Percentiles rank a stretch among this genome's conserved stretches.
phyloP scores from a whole-genome alignment of 2,113 vertebrate species.

The Ceuthmochares aereus region DNA sequence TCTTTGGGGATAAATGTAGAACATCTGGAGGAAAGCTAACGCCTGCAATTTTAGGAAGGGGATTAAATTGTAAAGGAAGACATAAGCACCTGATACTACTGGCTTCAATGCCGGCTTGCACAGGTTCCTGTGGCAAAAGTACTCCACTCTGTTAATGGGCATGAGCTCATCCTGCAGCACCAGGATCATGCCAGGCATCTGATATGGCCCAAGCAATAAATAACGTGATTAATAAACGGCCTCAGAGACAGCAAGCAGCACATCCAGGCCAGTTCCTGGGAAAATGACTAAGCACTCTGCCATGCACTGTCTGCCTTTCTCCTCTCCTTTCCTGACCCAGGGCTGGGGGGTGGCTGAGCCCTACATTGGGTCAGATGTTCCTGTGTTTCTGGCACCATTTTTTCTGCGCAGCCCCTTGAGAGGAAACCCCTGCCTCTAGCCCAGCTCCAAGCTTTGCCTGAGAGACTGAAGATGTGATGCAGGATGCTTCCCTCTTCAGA shows the following conservation, averaged over 20 bases:
- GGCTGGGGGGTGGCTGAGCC: background rate
- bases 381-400: background rate
- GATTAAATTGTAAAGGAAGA: background rate
- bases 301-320: background rate
- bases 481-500: background rate
- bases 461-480: background rate
- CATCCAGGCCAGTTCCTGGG: background rate
- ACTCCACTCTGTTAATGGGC: accelerated
- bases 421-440: background rate
- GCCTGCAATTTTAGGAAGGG: background rate
- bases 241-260: background rate
- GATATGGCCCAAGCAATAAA: background rate
- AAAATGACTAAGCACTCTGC: slow-evolving; percentile 24
- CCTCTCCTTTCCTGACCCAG: background rate
- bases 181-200: background rate
- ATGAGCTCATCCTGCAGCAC: background rate
- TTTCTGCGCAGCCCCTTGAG: background rate
- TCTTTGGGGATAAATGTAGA: background rate
- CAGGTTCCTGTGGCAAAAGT: background rate
- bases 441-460: background rate
- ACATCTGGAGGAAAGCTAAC: background rate
- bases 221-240: background rate
- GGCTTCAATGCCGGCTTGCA: background rate
- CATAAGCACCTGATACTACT: background rate
- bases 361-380: background rate